Conservation (phyloP, 53 echinoderm and acorn worm species). For the Temnopleurus reevesii region DNA sequence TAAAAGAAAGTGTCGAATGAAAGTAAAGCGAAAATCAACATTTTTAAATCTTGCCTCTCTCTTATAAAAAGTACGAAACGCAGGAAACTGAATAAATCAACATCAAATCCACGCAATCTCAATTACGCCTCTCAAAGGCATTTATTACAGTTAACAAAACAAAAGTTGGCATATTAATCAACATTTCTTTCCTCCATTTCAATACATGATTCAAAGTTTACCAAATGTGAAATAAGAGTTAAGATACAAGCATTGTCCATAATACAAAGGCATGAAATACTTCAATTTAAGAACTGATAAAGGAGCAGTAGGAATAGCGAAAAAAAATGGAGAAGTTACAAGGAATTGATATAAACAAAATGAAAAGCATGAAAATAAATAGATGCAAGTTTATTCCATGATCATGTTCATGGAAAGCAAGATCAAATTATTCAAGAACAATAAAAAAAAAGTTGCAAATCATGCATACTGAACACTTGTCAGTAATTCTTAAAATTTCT, state of each 20-base stretch:
- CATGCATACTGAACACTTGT: neutral
- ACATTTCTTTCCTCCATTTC: neutral
- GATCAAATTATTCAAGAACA: neutral
- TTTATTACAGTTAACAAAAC: constrained; percentile 45
- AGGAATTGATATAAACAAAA: neutral
- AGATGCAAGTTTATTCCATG: neutral
- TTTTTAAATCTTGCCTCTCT: too few relatives aligned
- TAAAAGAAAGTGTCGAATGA: too few relatives aligned
- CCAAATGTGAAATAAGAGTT: neutral
- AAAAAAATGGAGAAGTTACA: neutral
- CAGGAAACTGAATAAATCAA: too few relatives aligned
- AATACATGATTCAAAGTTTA: constrained; percentile 20
- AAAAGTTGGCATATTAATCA: neutral
- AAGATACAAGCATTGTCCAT: neutral
- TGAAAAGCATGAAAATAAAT: constrained; percentile 1
- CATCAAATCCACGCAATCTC: neutral
- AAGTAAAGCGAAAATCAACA: too few relatives aligned
- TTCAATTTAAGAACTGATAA: neutral
- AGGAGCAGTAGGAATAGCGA: neutral
- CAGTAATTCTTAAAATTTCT: neutral
- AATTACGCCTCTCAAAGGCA: neutral
- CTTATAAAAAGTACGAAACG: too few relatives aligned
- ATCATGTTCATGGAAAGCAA: neutral
- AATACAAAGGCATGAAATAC: neutral
- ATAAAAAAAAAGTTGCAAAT: neutral